Conservation (phyloP, 2,888 invertebrate species). For the Rhagonycha fulva region DNA sequence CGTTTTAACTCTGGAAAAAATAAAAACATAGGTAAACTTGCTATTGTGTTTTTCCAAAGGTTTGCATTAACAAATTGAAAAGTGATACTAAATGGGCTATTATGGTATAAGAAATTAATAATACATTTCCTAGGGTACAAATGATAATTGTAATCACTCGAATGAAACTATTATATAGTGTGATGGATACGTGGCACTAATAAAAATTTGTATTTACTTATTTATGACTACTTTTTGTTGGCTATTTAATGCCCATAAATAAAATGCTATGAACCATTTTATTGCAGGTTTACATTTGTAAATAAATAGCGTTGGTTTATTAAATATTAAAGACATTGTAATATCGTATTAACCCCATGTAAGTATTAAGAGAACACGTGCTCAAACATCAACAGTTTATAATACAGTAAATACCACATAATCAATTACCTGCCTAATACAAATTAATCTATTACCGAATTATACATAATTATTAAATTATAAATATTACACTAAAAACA, state of each 20-base stretch:
- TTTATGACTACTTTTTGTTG: not conserved
- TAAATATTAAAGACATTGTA: constrained; percentile 12
- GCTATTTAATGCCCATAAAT: not conserved
- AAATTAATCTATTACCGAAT: not conserved
- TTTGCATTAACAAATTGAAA: not conserved
- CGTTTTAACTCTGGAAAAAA: constrained; percentile 20
- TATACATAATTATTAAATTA: too few species aligned
- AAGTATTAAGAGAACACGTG: constrained; percentile 17
- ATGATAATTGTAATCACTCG: not conserved
- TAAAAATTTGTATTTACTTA: not conserved
- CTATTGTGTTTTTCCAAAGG: not conserved
- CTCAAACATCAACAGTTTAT: not conserved
- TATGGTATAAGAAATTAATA: too few species aligned
- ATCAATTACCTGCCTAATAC: not conserved
- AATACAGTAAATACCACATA: not conserved
- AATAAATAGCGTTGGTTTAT: constrained; percentile 9
- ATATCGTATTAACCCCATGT: not conserved
- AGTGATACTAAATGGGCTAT: not conserved
- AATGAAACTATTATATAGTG: not conserved
- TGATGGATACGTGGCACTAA: not conserved
- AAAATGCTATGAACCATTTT: constrained; percentile 17
- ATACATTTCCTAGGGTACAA: not conserved
- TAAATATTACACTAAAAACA: too few species aligned
- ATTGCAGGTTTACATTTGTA: constrained; percentile 19
- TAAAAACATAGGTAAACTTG: constrained; percentile 6